Conservation (phyloP, 1,140 invertebrate genomes). For the Nasonia giraulti region DNA sequence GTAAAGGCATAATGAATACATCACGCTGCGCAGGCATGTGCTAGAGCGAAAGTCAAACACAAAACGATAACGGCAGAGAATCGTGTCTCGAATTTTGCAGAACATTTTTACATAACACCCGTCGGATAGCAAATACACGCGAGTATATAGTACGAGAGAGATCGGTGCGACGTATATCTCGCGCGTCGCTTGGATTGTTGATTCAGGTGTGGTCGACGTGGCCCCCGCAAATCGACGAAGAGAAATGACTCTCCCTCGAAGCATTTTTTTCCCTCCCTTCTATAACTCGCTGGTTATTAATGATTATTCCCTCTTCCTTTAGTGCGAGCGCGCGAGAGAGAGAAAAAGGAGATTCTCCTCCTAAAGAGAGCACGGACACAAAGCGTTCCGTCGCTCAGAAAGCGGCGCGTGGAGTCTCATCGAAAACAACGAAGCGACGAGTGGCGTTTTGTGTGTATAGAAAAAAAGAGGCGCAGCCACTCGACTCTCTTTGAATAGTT, state of each 20-base stretch:
- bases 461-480: not conserved
- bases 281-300: slow-evolving; percentile 28
- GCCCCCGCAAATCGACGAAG: slow-evolving; percentile 1
- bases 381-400: not conserved
- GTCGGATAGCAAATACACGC: too few species aligned
- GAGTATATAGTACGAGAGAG: not conserved
- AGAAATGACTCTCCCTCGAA: slow-evolving; percentile 28
- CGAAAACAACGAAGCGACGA: not conserved
- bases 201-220: slow-evolving; percentile 3
- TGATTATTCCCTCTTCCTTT: slow-evolving; percentile 10
- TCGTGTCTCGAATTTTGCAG: not conserved
- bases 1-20: not conserved
- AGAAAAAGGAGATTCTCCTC: too few species aligned
- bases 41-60: not conserved
- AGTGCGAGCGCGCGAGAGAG: not conserved
- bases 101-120: not conserved
- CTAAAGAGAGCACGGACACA: not conserved
- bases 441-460: not conserved
- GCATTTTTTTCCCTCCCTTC: not conserved
- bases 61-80: not conserved
- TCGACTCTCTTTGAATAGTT: not conserved
- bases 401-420: not conserved
- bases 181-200: slow-evolving; percentile 10
- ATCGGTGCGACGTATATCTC: not conserved
- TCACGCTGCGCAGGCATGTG: not conserved